Conservation (phyloP, 2,113 vertebrate species). For the Pipa parva region DNA sequence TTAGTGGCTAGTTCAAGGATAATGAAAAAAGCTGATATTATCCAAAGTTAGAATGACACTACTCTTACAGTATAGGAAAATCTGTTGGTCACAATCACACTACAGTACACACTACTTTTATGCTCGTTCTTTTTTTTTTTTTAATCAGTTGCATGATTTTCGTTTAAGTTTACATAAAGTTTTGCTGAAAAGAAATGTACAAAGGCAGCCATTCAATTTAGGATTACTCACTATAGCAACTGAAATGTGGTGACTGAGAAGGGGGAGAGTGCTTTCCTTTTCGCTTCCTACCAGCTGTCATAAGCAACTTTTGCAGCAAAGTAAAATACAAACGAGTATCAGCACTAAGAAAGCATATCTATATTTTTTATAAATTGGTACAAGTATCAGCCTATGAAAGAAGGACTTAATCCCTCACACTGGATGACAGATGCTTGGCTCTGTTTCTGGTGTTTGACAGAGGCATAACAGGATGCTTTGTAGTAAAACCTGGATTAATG, state of each 20-base stretch:
- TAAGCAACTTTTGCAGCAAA: slow-evolving; percentile 60
- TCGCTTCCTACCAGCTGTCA: slow-evolving; percentile 76
- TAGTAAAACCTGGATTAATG: slow-evolving; percentile 76
- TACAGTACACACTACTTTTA: slow-evolving; percentile 52
- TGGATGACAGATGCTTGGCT: slow-evolving; percentile 72
- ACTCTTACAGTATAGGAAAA: slow-evolving; percentile 45
- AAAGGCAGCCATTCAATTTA: slow-evolving; percentile 70
- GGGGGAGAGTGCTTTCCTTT: slow-evolving; percentile 63
- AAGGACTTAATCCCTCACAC: slow-evolving; percentile 69
- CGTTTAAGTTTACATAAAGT: slow-evolving; percentile 65
- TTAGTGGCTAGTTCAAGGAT: slow-evolving; percentile 34
- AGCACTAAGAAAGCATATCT: slow-evolving; percentile 71
- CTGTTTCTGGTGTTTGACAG: slow-evolving; percentile 64
- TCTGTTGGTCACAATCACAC: slow-evolving; percentile 47
- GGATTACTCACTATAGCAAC: slow-evolving; percentile 74
- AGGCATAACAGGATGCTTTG: slow-evolving; percentile 69
- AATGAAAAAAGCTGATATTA: slow-evolving; percentile 45
- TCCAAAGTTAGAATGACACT: slow-evolving; percentile 44
- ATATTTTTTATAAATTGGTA: slow-evolving; percentile 72
- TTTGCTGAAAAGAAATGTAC: slow-evolving; percentile 70
- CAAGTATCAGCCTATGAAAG: slow-evolving; percentile 68
- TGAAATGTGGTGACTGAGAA: slow-evolving; percentile 60
- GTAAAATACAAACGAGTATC: slow-evolving; percentile 68
- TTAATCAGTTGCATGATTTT: slow-evolving; percentile 59
- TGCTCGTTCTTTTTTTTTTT: slow-evolving; percentile 34